A percentile compares a stretch with the other conserved stretches of the same genome.
Evolutionary conservation across 2,113 vertebrate species (phyloP).

Genomic region (Hyperopisus bebe): DNA sequence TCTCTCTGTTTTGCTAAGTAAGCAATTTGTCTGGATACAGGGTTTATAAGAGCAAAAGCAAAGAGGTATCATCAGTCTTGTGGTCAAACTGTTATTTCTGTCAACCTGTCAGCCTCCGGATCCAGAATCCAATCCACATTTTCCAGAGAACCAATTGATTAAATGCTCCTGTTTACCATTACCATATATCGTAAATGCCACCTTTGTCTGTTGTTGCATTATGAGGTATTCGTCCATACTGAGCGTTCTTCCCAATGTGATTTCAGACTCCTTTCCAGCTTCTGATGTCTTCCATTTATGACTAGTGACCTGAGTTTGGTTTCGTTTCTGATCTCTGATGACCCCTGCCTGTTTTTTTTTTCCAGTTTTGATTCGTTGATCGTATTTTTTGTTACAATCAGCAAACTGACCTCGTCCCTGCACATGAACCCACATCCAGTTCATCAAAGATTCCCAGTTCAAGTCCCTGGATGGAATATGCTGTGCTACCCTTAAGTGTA

Average conservation of each 20-base stretch:
- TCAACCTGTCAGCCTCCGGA: background rate
- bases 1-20: background rate
- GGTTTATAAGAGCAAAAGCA: background rate
- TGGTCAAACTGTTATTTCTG: background rate
- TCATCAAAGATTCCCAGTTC: background rate
- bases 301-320: background rate
- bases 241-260: background rate
- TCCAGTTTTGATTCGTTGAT: background rate
- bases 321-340: background rate
- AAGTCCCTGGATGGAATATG: background rate
- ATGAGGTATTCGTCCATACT: background rate
- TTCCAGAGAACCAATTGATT: background rate
- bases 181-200: background rate
- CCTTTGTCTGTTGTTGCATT: background rate
- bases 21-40: background rate
- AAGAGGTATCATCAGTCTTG: background rate
- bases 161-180: background rate
- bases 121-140: background rate
- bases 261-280: background rate
- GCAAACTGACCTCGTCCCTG: background rate
- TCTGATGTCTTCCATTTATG: background rate
- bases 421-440: background rate
- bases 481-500: background rate
- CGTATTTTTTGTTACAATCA: background rate
- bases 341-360: background rate